These are phyloP conservation scores for Esox niger DNA, from an alignment of 2,113 vertebrate genomes.

Conservation along the genomic window DNA sequence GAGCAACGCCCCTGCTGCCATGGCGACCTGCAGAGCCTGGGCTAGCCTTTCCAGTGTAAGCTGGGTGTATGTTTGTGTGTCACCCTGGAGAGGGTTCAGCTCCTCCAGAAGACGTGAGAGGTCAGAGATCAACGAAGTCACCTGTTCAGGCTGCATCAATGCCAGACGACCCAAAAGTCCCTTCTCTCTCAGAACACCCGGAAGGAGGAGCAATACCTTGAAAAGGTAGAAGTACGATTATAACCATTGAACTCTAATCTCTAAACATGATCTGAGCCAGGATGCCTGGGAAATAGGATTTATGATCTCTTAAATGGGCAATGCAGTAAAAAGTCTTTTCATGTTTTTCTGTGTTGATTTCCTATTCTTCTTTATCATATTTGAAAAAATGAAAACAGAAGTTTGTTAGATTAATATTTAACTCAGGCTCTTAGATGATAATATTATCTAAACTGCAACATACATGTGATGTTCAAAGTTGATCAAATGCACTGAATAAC, in stretches of 20 bases:
- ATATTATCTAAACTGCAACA: too few species aligned
- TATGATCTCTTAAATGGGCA: too few species aligned
- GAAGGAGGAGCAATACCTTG: conserved; percentile 85
- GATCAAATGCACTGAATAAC: too few species aligned
- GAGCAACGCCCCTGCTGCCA: conserved; percentile 90
- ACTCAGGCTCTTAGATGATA: too few species aligned
- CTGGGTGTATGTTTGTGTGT: conserved; percentile 79
- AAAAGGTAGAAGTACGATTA: conserved; percentile 26
- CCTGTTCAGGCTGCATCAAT: conserved; percentile 85
- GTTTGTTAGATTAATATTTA: too few species aligned
- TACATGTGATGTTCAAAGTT: too few species aligned
- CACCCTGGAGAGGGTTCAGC: conserved; percentile 80
- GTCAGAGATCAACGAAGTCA: conserved; percentile 74
- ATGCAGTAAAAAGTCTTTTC: too few species aligned
- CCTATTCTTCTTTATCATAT: too few species aligned
- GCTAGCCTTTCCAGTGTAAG: conserved; percentile 90
- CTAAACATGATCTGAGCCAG: conserved; percentile 27
- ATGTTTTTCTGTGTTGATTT: too few species aligned
- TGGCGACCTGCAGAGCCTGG: conserved; percentile 91
- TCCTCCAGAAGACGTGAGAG: conserved; percentile 82
- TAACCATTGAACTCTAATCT: too few species aligned
- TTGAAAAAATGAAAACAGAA: too few species aligned
- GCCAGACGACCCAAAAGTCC: conserved; percentile 90
- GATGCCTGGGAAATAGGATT: too few species aligned
- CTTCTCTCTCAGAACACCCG: conserved; percentile 89